Percentiles rank a stretch among this genome's conserved stretches.
phyloP scores from a whole-genome alignment of 2,797 vertebrate species.

The Neomorphus geoffroyi region DNA sequence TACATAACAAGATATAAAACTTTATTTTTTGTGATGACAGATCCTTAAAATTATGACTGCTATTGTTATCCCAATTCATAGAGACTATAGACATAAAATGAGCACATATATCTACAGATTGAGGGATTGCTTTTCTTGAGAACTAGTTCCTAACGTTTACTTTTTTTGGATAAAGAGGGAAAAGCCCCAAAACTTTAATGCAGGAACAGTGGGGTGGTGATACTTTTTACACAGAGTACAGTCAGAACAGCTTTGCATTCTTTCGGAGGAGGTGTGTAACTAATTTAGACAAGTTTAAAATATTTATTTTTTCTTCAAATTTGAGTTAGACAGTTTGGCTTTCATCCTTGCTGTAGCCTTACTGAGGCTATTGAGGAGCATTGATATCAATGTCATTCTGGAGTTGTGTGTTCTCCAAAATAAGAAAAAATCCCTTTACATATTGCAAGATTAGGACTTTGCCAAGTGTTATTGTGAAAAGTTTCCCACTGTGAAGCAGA shows the following conservation, averaged over 20 bases:
- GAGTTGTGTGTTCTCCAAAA: neutral
- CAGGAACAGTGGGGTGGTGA: rapidly evolving
- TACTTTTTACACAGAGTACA: neutral
- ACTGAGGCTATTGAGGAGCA: neutral
- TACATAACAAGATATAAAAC: neutral
- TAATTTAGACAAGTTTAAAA: neutral
- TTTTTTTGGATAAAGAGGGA: neutral
- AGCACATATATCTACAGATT: neutral
- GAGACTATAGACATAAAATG: neutral
- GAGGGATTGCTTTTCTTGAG: neutral
- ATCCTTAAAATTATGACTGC: neutral
- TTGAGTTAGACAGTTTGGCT: neutral
- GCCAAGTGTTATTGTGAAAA: neutral
- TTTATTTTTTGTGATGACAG: neutral
- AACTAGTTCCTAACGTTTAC: neutral
- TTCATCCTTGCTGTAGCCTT: neutral
- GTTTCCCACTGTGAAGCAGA: neutral
- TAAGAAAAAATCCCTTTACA: neutral
- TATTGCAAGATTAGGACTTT: neutral
- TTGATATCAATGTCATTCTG: neutral
- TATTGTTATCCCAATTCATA: neutral
- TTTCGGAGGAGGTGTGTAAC: neutral
- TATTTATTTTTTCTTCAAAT: neutral
- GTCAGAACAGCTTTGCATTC: neutral
- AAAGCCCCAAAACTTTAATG: neutral